Evolutionary conservation across 2,797 vertebrate species (phyloP), one percentile per base, ranked within the genome.

Genomic region (Diplodus puntazzo): DNA sequence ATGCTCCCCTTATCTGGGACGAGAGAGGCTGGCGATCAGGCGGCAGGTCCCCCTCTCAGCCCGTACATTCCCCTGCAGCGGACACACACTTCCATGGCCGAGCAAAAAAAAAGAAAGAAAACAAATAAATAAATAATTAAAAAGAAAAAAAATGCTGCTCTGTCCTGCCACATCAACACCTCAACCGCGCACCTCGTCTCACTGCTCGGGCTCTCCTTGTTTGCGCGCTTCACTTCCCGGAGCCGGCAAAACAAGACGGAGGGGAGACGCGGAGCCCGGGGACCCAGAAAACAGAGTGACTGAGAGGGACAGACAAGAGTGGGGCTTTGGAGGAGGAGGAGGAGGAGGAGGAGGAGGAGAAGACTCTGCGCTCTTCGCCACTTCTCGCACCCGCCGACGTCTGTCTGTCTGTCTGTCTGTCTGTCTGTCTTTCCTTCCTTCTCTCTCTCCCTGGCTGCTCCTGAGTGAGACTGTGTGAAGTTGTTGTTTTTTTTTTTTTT

Each of bases 1-100:
- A 95, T 95, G 93, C 94, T 93, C 93, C 77, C 88, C 88, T 91
- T 71, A 74, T 92, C 83, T 85, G 92, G 92, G 93, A 92, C 91
- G 80, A 16, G 16, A 16, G 85, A 83, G 83, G 79, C 75, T 82
- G 87, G 75, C 69, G 75, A 75, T 85, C 90, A 89, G 87, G 86
- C 92, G 89, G 84, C 88, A 18, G 86, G 86, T 94, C 84, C 88
- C 85, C 85, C 85, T 84, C 79, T 89, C 87, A 90, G 89, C 90
- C 90, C 85, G 89, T 77, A 92, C 94, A 85, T 86, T 75, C 92
- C 89, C 87, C 87, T 39, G 79, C 87, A 77, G 86, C 87, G 90
- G 91, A 83, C 92, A 46, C 89, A 79, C 93, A 74, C 90, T 87
- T 89, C 93, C 94, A 95, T 94, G 87, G 81, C 93, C 73, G 3